Evolutionary conservation across 30 jellyfish, hydroid and myxozoan species (phyloP).

Genomic region (Chrysaora quinquecirrha): DNA sequence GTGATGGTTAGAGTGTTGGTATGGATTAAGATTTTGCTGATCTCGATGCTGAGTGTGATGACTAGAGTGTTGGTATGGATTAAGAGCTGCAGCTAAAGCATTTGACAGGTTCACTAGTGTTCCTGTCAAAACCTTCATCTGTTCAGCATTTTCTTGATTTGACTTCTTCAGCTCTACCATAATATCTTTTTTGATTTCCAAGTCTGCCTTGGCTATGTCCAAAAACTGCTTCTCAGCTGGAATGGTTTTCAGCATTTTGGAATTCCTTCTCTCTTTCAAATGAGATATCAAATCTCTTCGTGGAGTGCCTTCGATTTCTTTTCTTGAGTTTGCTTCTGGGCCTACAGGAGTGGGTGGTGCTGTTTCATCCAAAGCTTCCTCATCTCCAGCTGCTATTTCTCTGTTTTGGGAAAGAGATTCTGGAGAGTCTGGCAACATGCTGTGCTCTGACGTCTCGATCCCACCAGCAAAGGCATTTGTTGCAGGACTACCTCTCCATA

Average conservation of each 20-base stretch:
- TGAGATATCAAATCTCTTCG: conserved; percentile 28
- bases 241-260: conserved; percentile 37
- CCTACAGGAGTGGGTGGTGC: neutral
- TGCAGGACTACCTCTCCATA: conserved; percentile 63
- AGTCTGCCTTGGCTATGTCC: conserved; percentile 42
- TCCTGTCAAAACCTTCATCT: conserved; percentile 41
- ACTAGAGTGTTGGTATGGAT: too few relatives aligned
- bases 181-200: conserved; percentile 35
- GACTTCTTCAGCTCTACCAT: conserved; percentile 29
- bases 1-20: neutral
- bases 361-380: neutral
- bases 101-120: conserved; percentile 33
- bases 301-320: neutral
- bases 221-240: conserved; percentile 47
- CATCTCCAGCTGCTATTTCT: conserved; percentile 29
- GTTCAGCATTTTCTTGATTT: conserved; percentile 16
- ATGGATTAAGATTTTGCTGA: neutral
- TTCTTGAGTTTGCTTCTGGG: neutral
- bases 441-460: conserved; percentile 10
- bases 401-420: conserved; percentile 4
- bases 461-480: conserved; percentile 52
- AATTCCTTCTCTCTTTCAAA: conserved; percentile 16
- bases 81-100: conserved; percentile 62
- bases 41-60: too few relatives aligned
- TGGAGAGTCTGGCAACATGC: neutral